Percentiles rank a stretch among this genome's conserved stretches.
Evolutionary conservation across 2,797 vertebrate genomes (phyloP).

Genomic region (Semaprochilodus insignis): DNA sequence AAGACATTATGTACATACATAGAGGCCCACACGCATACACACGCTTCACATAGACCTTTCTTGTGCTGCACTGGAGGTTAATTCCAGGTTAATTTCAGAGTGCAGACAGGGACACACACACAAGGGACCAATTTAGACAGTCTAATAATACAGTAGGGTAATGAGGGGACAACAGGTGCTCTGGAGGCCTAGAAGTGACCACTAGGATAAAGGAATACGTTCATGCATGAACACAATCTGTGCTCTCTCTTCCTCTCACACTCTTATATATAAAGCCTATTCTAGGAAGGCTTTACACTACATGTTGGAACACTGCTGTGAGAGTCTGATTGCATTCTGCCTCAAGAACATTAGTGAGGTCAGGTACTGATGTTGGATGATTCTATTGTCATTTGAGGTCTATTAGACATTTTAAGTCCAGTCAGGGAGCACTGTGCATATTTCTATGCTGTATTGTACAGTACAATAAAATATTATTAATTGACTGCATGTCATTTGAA

Average conservation of each 20-base stretch:
- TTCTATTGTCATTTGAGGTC: too few species aligned
- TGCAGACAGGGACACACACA: constrained; percentile 25
- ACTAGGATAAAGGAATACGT: neutral
- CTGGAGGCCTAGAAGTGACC: neutral
- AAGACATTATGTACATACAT: neutral
- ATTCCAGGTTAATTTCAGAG: constrained; percentile 35
- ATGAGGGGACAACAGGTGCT: constrained; percentile 25
- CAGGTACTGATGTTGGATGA: too few species aligned
- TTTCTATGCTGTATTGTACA: too few species aligned
- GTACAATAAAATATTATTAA: too few species aligned
- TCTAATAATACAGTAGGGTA: constrained; percentile 44
- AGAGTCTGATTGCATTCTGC: too few species aligned
- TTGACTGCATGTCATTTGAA: too few species aligned
- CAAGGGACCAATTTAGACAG: constrained; percentile 31
- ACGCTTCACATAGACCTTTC: neutral
- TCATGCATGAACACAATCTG: neutral
- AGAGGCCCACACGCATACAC: constrained; percentile 11
- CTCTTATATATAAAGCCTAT: neutral
- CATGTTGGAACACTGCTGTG: too few species aligned
- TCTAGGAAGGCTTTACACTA: too few species aligned
- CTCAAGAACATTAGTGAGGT: too few species aligned
- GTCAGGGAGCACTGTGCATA: too few species aligned
- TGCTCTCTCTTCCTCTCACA: neutral
- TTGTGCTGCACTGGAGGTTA: neutral
- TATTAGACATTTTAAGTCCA: too few species aligned